Percentiles rank a stretch among this genome's conserved stretches.
Evolutionary conservation across 1,140 invertebrate genomes (phyloP).

Genomic region (Drosophila sechellia): DNA sequence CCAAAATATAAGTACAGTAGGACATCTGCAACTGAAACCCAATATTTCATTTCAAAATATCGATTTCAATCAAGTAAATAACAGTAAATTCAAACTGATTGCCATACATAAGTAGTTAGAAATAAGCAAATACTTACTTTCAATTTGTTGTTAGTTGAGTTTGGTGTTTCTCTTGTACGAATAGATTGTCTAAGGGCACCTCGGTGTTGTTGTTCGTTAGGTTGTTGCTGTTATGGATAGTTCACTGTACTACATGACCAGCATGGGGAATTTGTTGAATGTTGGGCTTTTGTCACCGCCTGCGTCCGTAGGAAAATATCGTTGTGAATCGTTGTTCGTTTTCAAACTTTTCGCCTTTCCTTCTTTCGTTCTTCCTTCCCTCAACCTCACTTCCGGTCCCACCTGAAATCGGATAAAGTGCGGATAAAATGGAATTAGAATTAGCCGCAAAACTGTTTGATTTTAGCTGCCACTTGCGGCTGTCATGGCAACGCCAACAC

Average conservation of each 20-base stretch:
- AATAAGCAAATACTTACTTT: conserved; percentile 37
- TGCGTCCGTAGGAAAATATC: conserved; percentile 19
- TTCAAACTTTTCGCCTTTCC: conserved; percentile 5
- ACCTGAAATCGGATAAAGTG: conserved; percentile 41
- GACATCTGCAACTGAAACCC: background rate
- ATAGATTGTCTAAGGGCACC: conserved; percentile 71
- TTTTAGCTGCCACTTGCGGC: conserved; percentile 22
- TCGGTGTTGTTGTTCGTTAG: conserved; percentile 46
- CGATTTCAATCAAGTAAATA: background rate
- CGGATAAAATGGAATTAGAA: conserved; percentile 49
- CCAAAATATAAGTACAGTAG: background rate
- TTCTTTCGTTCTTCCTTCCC: too few relatives aligned
- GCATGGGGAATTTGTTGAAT: conserved; percentile 12
- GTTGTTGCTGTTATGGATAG: conserved; percentile 11
- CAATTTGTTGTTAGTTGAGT: conserved; percentile 30
- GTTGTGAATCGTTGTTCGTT: conserved; percentile 39
- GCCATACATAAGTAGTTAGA: too few relatives aligned
- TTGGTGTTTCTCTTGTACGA: conserved; percentile 34
- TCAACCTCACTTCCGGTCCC: conserved; percentile 2
- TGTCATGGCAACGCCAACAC: conserved; percentile 46
- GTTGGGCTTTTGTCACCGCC: background rate
- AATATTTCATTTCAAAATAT: background rate
- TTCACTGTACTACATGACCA: conserved; percentile 42
- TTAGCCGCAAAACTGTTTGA: conserved; percentile 41
- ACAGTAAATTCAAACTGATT: background rate